These are phyloP conservation scores for Halcyon chelicuti DNA, from an alignment of 2,797 vertebrate species.

Conservation along the genomic window DNA sequence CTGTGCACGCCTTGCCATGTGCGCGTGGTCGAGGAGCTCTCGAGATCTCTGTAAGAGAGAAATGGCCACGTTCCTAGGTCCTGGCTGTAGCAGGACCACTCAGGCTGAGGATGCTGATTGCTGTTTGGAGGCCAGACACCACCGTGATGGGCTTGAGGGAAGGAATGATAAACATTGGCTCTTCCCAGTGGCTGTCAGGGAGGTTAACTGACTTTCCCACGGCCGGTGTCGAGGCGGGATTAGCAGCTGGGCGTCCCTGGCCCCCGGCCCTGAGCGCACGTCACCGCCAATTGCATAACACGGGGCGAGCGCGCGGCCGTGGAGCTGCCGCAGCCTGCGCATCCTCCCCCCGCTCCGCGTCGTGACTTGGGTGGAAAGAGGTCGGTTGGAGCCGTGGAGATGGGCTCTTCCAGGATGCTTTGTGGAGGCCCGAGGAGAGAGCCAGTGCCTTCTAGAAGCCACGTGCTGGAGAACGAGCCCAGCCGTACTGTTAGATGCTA, in stretches of 20 bases:
- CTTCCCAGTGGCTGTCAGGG: conserved; percentile 9
- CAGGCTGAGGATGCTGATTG: not conserved
- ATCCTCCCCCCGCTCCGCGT: fast-evolving
- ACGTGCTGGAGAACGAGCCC: fast-evolving
- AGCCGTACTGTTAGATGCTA: fast-evolving
- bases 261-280: not conserved
- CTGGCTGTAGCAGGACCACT: not conserved
- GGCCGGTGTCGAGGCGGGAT: conserved; percentile 32
- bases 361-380: not conserved
- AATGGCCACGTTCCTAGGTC: not conserved
- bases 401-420: not conserved
- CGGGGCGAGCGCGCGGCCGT: fast-evolving
- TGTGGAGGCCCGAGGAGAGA: not conserved
- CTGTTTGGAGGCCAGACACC: not conserved
- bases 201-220: conserved; percentile 60
- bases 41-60: not conserved
- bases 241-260: conserved; percentile 42
- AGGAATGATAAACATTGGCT: conserved; percentile 44
- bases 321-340: not conserved
- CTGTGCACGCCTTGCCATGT: fast-evolving
- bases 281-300: not conserved
- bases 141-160: not conserved
- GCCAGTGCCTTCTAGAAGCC: not conserved
- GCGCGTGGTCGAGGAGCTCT: not conserved
- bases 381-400: fast-evolving